Percentiles rank a stretch among this genome's conserved stretches.
phyloP scores from a whole-genome alignment of 2,888 invertebrate species.

The Dryocosmus kuriphilus region DNA sequence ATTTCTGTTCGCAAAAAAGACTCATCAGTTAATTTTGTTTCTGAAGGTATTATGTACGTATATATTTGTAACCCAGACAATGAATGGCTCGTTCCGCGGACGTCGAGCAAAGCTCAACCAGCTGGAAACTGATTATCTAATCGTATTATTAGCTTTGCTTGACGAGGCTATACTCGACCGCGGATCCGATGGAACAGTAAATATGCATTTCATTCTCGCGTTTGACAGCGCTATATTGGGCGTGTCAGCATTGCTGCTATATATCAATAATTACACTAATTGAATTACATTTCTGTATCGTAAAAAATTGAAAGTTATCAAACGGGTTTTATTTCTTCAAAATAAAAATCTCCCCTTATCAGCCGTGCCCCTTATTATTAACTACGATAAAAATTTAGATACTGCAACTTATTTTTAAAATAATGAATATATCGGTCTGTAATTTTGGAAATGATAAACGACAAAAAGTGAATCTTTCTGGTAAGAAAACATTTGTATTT shows the following conservation, averaged over 20 bases:
- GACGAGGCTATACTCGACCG: background rate
- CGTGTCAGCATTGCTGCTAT: background rate
- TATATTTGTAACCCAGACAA: slow-evolving; percentile 13
- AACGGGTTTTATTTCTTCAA: too few species aligned
- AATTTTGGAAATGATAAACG: too few species aligned
- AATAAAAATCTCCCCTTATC: too few species aligned
- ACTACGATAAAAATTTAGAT: too few species aligned
- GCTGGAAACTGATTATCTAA: slow-evolving; percentile 18
- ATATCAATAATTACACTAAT: background rate
- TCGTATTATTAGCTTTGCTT: slow-evolving; percentile 32
- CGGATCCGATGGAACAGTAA: slow-evolving; percentile 2
- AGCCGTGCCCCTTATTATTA: too few species aligned
- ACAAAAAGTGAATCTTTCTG: too few species aligned
- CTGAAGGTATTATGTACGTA: slow-evolving; percentile 6
- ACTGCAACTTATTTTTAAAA: too few species aligned
- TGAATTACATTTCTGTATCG: background rate
- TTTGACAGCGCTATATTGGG: slow-evolving; percentile 2
- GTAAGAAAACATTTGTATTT: too few species aligned
- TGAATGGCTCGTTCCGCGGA: slow-evolving; percentile 25
- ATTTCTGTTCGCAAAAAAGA: slow-evolving; percentile 2
- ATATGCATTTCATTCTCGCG: slow-evolving; percentile 23
- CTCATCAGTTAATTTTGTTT: slow-evolving; percentile 17
- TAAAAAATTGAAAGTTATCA: background rate
- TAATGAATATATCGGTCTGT: too few species aligned
- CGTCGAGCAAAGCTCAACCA: slow-evolving; percentile 4